A percentile compares a stretch with the other conserved stretches of the same genome.
These are phyloP conservation scores for Dasyurus viverrinus DNA, from an alignment of 2,113 vertebrate genomes.

Conservation along the genomic window DNA sequence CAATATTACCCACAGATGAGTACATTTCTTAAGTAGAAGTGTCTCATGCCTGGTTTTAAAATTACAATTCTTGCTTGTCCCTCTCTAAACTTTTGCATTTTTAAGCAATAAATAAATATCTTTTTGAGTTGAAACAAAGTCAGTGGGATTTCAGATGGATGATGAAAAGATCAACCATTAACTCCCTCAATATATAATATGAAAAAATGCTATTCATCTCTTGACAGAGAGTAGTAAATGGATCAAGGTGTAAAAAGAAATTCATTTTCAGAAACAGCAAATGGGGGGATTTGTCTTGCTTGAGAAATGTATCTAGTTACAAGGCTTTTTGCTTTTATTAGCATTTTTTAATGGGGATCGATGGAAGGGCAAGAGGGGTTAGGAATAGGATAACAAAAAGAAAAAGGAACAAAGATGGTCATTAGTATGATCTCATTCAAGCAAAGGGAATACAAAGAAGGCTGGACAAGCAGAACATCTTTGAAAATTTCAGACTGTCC, in stretches of 20 bases:
- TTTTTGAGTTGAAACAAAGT: not conserved
- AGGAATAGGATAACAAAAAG: not conserved
- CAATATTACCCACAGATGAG: not conserved
- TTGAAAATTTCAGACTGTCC: not conserved
- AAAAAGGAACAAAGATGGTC: not conserved
- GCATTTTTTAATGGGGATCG: not conserved
- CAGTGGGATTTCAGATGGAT: not conserved
- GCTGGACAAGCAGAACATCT: not conserved
- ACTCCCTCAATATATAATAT: not conserved
- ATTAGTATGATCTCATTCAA: not conserved
- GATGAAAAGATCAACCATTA: not conserved
- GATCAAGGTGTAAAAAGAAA: not conserved
- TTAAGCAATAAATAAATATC: not conserved
- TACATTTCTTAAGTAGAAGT: not conserved
- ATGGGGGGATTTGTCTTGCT: not conserved
- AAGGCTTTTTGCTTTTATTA: not conserved
- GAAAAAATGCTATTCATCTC: not conserved
- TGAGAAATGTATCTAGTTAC: not conserved
- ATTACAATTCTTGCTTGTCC: not conserved
- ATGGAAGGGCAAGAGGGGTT: not conserved
- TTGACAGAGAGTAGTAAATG: not conserved
- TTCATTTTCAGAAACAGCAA: not conserved
- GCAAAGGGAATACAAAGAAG: not conserved
- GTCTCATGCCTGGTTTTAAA: not conserved
- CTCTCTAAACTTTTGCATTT: not conserved